Conservation (phyloP, 64 coral and sea anemone species). For the Dendrophyllia cribrosa region DNA sequence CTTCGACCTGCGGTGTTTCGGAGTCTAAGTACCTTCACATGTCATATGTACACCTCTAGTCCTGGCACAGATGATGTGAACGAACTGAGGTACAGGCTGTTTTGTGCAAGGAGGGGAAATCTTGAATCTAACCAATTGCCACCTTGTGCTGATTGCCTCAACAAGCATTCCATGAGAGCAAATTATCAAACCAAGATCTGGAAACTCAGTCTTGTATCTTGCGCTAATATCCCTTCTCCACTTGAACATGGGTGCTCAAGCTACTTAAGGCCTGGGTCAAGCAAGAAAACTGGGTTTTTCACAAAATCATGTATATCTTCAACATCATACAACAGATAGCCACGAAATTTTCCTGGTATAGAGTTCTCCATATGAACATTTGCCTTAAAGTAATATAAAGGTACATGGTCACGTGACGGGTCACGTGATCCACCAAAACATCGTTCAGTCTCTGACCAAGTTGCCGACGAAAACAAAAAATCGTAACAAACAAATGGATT, state of each 20-base stretch:
- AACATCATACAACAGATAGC: too few species aligned
- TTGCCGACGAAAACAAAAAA: too few species aligned
- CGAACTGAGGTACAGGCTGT: not conserved
- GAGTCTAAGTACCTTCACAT: not conserved
- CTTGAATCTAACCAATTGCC: constrained; percentile 27
- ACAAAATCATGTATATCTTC: too few species aligned
- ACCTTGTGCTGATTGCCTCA: not conserved
- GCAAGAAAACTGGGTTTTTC: too few species aligned
- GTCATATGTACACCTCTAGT: not conserved
- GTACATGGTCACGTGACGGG: too few species aligned
- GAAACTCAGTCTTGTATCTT: constrained; percentile 10
- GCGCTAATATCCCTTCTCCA: not conserved
- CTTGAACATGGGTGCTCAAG: not conserved
- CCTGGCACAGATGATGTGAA: not conserved
- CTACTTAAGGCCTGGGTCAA: too few species aligned
- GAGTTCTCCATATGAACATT: too few species aligned
- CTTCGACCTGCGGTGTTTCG: not conserved
- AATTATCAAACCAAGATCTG: not conserved
- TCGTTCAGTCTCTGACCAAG: too few species aligned
- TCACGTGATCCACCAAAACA: too few species aligned
- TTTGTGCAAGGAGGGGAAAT: not conserved
- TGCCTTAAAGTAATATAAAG: too few species aligned
- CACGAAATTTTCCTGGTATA: too few species aligned
- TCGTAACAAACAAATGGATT: too few species aligned
- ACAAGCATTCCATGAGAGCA: not conserved